Conservation (phyloP, 2,888 invertebrate species). For the Erebia aethiops region DNA sequence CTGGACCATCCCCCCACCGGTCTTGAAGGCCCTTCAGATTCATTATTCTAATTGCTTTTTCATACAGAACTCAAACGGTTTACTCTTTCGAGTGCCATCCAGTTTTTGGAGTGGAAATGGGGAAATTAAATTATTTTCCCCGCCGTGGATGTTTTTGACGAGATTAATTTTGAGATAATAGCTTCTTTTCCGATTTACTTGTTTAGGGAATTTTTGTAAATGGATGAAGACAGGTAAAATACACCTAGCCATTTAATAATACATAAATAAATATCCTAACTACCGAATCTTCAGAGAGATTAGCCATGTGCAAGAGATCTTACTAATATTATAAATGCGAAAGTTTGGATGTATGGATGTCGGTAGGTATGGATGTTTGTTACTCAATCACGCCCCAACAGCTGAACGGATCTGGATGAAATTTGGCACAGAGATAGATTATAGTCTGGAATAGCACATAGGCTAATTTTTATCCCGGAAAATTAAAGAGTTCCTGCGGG, state of each 20-base stretch:
- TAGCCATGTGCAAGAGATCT: too few relatives aligned
- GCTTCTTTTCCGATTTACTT: slow-evolving; percentile 43
- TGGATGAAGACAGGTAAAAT: not conserved
- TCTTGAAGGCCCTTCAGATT: slow-evolving; percentile 63
- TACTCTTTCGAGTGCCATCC: slow-evolving; percentile 70
- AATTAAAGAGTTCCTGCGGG: too few relatives aligned
- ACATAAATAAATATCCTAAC: too few relatives aligned
- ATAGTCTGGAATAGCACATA: too few relatives aligned
- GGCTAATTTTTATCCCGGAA: too few relatives aligned
- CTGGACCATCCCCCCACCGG: slow-evolving; percentile 33
- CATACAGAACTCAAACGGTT: slow-evolving; percentile 68
- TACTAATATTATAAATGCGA: too few relatives aligned
- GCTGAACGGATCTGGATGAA: too few relatives aligned
- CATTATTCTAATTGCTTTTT: slow-evolving; percentile 76
- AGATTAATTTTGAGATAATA: slow-evolving; percentile 66
- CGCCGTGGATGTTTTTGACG: slow-evolving; percentile 56
- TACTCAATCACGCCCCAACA: too few relatives aligned
- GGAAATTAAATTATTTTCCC: slow-evolving; percentile 77
- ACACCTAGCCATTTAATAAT: too few relatives aligned
- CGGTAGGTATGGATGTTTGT: too few relatives aligned
- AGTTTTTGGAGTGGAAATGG: slow-evolving; percentile 64
- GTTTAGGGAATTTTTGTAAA: not conserved
- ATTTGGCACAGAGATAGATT: too few relatives aligned
- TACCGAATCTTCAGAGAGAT: not conserved
- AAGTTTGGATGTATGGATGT: too few relatives aligned